Evolutionary conservation across 1,140 invertebrate species (phyloP).

Genomic region (Drosophila azteca): DNA sequence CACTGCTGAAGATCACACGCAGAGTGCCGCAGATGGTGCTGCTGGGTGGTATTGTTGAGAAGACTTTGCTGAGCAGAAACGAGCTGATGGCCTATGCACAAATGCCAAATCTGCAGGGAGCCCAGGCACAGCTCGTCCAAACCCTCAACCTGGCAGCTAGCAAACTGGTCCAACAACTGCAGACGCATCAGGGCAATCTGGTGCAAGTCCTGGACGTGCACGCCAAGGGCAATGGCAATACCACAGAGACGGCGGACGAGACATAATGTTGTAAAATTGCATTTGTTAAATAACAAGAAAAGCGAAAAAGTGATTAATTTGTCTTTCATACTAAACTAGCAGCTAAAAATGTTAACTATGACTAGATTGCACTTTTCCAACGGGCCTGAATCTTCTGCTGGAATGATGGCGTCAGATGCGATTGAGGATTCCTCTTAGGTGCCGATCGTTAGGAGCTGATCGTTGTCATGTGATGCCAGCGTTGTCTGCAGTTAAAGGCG

Average conservation of each 20-base stretch:
- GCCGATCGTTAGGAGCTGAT: constrained; percentile 60
- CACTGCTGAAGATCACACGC: constrained; percentile 86
- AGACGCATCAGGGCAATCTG: constrained; percentile 87
- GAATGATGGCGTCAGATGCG: constrained; percentile 69
- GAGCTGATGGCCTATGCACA: constrained; percentile 87
- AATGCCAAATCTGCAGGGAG: constrained; percentile 86
- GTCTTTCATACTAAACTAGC: constrained; percentile 69
- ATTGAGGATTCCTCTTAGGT: constrained; percentile 1
- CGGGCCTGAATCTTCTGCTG: constrained; percentile 60
- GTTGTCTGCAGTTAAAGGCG: constrained; percentile 79
- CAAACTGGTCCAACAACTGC: constrained; percentile 87
- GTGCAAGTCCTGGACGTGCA: constrained; percentile 87
- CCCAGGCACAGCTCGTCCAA: constrained; percentile 87
- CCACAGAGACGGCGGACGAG: constrained; percentile 37
- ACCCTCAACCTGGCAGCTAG: constrained; percentile 87
- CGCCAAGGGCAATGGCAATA: constrained; percentile 63
- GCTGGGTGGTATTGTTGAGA: constrained; percentile 88
- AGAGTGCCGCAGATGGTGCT: constrained; percentile 87
- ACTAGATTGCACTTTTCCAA: constrained; percentile 83
- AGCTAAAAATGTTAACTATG: constrained; percentile 45
- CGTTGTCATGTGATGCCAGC: constrained; percentile 46
- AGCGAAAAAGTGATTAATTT: constrained; percentile 45
- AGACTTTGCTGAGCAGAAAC: constrained; percentile 87
- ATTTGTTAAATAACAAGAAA: constrained; percentile 52
- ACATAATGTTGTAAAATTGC: constrained; percentile 31